Percentiles rank a stretch among this genome's conserved stretches.
These are phyloP conservation scores for Dasypus novemcinctus DNA, from an alignment of 2,113 vertebrate species.

Conservation along the genomic window DNA sequence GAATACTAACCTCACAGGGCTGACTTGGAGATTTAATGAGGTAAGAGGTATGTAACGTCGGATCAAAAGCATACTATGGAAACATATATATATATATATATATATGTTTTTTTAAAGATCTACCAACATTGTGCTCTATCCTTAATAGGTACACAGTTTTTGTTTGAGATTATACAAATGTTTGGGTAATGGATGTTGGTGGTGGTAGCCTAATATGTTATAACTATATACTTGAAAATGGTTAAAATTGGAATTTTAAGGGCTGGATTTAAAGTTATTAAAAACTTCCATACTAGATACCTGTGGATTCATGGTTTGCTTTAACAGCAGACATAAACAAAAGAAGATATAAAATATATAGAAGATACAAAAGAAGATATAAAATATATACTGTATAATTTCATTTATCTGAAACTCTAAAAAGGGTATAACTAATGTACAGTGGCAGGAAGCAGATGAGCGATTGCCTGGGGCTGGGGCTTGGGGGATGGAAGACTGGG, in stretches of 20 bases:
- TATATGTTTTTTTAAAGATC: background rate
- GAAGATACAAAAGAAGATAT: background rate
- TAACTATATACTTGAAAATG: too few species aligned
- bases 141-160: too few species aligned
- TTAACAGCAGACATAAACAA: background rate
- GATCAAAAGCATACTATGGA: background rate
- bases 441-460: background rate
- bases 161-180: too few species aligned
- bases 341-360: background rate
- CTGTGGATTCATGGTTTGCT: background rate
- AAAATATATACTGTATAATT: background rate
- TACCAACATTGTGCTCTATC: background rate
- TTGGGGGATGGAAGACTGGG: too few species aligned
- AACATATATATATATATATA: background rate
- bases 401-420: background rate
- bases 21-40: background rate
- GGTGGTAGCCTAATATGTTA: too few species aligned
- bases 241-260: background rate
- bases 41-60: background rate
- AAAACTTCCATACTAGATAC: background rate
- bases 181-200: too few species aligned
- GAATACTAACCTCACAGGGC: background rate
- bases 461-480: background rate
- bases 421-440: background rate
- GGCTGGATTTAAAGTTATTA: background rate